Percentiles rank a stretch among this genome's conserved stretches.
Evolutionary conservation across 2,797 vertebrate genomes (phyloP).

Genomic region (Trematomus bernacchii): DNA sequence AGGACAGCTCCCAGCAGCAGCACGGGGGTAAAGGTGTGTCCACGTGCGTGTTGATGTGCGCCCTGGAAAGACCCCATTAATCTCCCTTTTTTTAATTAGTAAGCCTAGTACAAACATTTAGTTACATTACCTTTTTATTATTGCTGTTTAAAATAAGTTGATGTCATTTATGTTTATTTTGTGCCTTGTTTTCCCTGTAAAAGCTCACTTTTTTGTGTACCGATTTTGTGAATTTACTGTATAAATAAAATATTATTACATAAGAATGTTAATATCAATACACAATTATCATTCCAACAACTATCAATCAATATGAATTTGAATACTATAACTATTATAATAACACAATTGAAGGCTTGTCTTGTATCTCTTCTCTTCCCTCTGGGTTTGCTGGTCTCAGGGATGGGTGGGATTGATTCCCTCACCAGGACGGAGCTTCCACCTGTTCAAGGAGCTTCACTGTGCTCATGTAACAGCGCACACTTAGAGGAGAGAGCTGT

Average conservation of each 20-base stretch:
- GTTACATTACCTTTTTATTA: no score
- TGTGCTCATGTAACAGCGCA: constrained; percentile 18
- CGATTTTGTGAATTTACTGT: no score
- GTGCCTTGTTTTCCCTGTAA: neutral
- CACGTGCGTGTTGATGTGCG: neutral
- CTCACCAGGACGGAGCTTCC: neutral
- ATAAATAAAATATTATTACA: no score
- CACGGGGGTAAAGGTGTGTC: constrained; percentile 49
- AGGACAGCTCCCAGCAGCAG: constrained; percentile 53
- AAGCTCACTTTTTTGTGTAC: neutral
- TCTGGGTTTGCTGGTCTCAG: constrained; percentile 18
- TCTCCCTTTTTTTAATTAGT: neutral
- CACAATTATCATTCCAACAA: no score
- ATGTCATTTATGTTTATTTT: neutral
- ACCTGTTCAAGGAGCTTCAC: constrained; percentile 17
- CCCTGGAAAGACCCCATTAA: neutral
- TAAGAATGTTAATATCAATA: no score
- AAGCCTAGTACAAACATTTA: no score
- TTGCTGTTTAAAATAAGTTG: no score
- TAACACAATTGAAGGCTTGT: neutral
- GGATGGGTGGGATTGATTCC: constrained; percentile 15
- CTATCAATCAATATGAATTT: neutral
- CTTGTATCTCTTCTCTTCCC: neutral
- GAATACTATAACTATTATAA: neutral
- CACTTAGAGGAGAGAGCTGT: constrained; percentile 22